Evolutionary conservation across 2,888 invertebrate species (phyloP).

Genomic region (Tetranychus truncatus): DNA sequence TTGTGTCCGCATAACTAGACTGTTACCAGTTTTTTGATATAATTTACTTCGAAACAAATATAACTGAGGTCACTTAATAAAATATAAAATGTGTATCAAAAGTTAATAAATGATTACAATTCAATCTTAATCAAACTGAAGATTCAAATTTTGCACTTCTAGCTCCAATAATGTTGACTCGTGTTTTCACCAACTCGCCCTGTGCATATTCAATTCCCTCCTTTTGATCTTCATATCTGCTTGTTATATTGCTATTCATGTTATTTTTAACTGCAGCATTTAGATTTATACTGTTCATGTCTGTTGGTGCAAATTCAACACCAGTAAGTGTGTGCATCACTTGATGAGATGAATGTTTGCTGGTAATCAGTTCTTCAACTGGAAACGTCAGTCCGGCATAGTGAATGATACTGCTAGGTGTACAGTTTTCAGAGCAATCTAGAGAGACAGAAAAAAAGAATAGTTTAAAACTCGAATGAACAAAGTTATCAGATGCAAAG

Average conservation of each 20-base stretch:
- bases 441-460: too few species aligned
- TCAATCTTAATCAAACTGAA: slow-evolving; percentile 12
- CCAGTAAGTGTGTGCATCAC: not conserved
- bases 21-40: too few species aligned
- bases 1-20: too few species aligned
- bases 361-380: not conserved
- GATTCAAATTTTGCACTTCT: slow-evolving; percentile 20
- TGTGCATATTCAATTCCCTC: slow-evolving; percentile 15
- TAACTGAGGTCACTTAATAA: not conserved
- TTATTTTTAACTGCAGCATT: not conserved
- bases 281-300: not conserved
- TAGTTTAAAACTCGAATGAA: not conserved
- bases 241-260: not conserved
- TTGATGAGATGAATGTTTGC: not conserved
- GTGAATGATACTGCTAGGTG: not conserved
- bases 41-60: too few species aligned
- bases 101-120: not conserved
- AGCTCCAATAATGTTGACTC: slow-evolving; percentile 15
- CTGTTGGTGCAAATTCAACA: not conserved
- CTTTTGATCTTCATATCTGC: not conserved
- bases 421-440: too few species aligned
- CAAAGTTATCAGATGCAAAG: not conserved
- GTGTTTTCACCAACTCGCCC: slow-evolving; percentile 16
- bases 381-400: not conserved
- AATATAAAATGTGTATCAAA: not conserved